Base-by-base conservation (phyloP, 1,140 invertebrate species). In the Drosophila mayri region DNA sequence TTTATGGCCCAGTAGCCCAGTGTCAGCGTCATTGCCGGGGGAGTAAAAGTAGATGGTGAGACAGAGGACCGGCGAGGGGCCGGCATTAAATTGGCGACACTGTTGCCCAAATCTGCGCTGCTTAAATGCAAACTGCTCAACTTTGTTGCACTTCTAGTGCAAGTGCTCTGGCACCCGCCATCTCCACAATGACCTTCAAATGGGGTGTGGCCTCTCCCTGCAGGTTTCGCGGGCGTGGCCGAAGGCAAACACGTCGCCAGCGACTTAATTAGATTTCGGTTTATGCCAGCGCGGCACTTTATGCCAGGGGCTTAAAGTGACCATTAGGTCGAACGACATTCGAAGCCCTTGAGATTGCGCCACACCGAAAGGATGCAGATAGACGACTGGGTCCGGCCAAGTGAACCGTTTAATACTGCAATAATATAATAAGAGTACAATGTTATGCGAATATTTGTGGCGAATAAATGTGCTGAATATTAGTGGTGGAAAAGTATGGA, bases 71-170 rank as follows among this genome's bases (percentile, higher is more conserved):
- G 54, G 38, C 55, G 7, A 22, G 32, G 50, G 46, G 66, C 38
- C 35, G 35, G 57, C 76, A 87, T 84, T 87, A 87, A 88, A 77
- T 54, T 77, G 84, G 58, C 61, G 85, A 87, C 84, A 87, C 67
- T 87, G 84, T 90, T 90, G 84, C 84, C 76, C 60, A 88, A 87
- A 83, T 87, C 83, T 83, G 67, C 67, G 71, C 79, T 80, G 67
- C 80, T 83, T 80, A 80, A 87, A 80, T 67, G 84, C 85, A 84
- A 88, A 76, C 84, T 80, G 67, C 58, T 50, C 76, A 64, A 90
- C 84, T 71, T 61, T 84, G 85, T 87, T 88, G 84, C 84, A 84
- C 37, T 79, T 65, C 60, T 47, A 76, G 64, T 44, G 59, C 50
- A 61, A 28, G 12, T 22, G 20, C 32, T 30, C 32, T 12, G 18